A percentile compares a stretch with the other conserved stretches of the same genome.
phyloP scores from a whole-genome alignment of 2,113 vertebrate genomes.

The Pedetes capensis region DNA sequence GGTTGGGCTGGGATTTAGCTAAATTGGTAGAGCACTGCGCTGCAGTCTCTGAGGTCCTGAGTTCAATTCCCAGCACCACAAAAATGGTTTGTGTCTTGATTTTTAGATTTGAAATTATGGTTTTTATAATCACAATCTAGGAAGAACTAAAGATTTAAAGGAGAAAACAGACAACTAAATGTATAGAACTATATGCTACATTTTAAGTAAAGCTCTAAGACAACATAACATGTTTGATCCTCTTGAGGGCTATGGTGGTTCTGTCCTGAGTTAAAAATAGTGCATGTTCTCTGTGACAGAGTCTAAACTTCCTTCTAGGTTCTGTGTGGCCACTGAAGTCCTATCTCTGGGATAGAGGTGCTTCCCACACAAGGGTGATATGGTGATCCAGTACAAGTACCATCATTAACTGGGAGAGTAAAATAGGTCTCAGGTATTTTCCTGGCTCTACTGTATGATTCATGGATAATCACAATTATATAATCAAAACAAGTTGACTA shows the following conservation, averaged over 20 bases:
- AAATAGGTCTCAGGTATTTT: background rate
- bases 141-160: background rate
- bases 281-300: background rate
- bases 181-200: background rate
- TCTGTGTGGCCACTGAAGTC: background rate
- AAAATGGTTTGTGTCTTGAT: background rate
- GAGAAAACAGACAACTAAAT: background rate
- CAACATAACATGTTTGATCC: background rate
- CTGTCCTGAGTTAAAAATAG: background rate
- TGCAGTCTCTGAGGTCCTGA: no score
- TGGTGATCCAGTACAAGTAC: background rate
- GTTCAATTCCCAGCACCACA: no score
- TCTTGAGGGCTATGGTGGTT: background rate
- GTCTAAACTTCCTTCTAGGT: background rate
- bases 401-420: background rate
- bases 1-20: background rate
- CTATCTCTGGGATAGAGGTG: background rate
- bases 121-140: background rate
- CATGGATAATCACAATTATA: background rate
- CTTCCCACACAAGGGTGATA: background rate
- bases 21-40: no score
- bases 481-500: background rate
- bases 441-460: background rate
- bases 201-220: background rate
- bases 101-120: slow-evolving; percentile 24